These are phyloP conservation scores for Ranitomeya variabilis DNA, from an alignment of 2,113 vertebrate genomes.

Conservation along the genomic window DNA sequence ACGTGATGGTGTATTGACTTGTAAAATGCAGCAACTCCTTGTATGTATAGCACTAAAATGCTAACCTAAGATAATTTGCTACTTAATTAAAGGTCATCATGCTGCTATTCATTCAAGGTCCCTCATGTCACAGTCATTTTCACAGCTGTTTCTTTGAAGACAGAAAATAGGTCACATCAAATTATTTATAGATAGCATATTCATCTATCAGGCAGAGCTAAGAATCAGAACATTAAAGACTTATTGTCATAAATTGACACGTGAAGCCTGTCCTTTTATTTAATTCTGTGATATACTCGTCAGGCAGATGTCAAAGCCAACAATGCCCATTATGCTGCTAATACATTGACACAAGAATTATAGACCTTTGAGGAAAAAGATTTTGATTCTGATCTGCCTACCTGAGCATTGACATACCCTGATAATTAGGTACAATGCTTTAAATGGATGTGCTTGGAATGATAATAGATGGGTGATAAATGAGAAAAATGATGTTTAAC, in stretches of 20 bases:
- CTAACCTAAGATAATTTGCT: not conserved
- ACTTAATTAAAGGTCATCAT: slow-evolving; percentile 28
- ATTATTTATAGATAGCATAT: slow-evolving; percentile 44
- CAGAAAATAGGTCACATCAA: slow-evolving; percentile 45
- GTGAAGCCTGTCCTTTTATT: not conserved
- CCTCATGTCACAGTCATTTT: slow-evolving; percentile 41
- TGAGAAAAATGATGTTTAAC: not conserved
- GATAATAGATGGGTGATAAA: not conserved
- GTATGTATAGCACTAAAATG: not conserved
- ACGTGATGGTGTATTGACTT: not conserved
- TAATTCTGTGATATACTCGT: not conserved
- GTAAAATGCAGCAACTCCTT: not conserved
- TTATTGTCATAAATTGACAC: not conserved
- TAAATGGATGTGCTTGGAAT: not conserved
- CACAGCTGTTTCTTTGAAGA: slow-evolving; percentile 42
- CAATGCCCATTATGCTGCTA: slow-evolving; percentile 23
- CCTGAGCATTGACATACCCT: not conserved
- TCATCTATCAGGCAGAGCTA: slow-evolving; percentile 20
- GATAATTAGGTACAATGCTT: slow-evolving; percentile 19
- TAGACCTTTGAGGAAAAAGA: slow-evolving; percentile 30
- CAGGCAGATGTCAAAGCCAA: slow-evolving; percentile 16
- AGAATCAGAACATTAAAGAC: not conserved
- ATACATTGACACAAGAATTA: not conserved
- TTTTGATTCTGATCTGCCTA: slow-evolving; percentile 27
- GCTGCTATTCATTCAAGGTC: slow-evolving; percentile 15